Evolutionary conservation across 1,140 invertebrate species (phyloP), one percentile per base, ranked within the genome.

Genomic region (Drosophila watanabei): DNA sequence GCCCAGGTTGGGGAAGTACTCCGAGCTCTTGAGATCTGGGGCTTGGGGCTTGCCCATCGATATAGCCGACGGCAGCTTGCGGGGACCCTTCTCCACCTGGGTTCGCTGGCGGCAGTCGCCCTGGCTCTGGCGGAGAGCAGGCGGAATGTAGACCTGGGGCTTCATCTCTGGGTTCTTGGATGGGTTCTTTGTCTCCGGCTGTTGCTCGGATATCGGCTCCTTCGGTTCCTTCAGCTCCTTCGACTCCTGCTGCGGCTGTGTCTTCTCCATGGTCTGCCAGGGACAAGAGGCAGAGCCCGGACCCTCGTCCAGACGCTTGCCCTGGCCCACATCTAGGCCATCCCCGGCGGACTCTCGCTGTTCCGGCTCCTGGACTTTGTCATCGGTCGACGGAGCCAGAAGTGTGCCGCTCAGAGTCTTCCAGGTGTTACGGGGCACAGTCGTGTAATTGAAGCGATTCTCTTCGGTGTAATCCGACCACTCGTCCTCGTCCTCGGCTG

Each of bases 381-480:
- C 18, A 16, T 84, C 60, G 11, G 13, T 9, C 2, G 49, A 45
- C 8, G 48, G 33, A 52, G 13, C 20, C 11, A 54, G 14, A 14
- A 35, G 30, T 4, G 49, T 32, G 4, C 52, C 37, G 37, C 35
- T 56, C 10, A 83, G 14, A 3, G 46, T 24, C 24, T 76, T 51
- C 32, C 57, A 62, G 1, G 62, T 35, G 24, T 18, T 33, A 33
- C 77, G 77, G 0, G 52, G 52, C 8, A 60, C 13, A 46, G 41
- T 70, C 0, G 61, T 57, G 28, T 80, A 89, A 0, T 76, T 69
- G 13, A 48, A 56, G 18, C 82, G 77, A 43, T 89, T 80, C 28
- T 89, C 78, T 8, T 89, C 86, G 3, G 73, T 89, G 20, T 85
- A 88, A 20, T 89, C 78, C 5, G 72, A 69, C 84, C 84, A 88